Percentiles rank a stretch among this genome's conserved stretches.
Evolutionary conservation across 2,797 vertebrate genomes (phyloP).

Genomic region (Enteromius argenteus): DNA sequence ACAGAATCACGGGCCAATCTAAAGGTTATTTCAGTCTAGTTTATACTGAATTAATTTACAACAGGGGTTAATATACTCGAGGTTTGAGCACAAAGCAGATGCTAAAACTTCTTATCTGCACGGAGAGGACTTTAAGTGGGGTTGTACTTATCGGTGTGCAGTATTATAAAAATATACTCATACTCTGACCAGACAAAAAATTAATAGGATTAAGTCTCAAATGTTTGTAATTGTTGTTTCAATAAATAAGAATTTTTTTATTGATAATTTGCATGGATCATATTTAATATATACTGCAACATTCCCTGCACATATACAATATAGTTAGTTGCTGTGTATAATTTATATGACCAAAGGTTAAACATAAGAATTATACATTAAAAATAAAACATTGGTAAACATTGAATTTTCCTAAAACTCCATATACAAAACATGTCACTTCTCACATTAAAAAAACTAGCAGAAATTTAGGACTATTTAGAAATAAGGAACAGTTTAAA

Average conservation of each 20-base stretch:
- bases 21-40: conserved; percentile 22
- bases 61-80: conserved; percentile 12
- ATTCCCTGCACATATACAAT: not conserved
- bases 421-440: not conserved
- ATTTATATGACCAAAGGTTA: not conserved
- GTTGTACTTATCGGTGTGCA: not conserved
- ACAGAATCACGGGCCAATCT: conserved; percentile 9
- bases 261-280: not conserved
- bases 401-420: not conserved
- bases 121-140: conserved; percentile 1
- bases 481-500: not conserved
- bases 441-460: not conserved
- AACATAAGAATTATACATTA: not conserved
- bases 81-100: conserved; percentile 6
- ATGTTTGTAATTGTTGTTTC: too few species aligned
- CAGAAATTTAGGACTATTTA: not conserved
- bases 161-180: not conserved
- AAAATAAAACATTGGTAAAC: not conserved
- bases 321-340: not conserved
- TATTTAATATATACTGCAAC: not conserved
- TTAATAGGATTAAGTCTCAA: not conserved
- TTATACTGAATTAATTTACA: conserved; percentile 12
- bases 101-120: conserved; percentile 5
- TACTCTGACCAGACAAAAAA: conserved; percentile 3
- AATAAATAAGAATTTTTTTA: too few species aligned